These are phyloP conservation scores for Dipus sagitta DNA, from an alignment of 2,797 vertebrate genomes.

Conservation along the genomic window DNA sequence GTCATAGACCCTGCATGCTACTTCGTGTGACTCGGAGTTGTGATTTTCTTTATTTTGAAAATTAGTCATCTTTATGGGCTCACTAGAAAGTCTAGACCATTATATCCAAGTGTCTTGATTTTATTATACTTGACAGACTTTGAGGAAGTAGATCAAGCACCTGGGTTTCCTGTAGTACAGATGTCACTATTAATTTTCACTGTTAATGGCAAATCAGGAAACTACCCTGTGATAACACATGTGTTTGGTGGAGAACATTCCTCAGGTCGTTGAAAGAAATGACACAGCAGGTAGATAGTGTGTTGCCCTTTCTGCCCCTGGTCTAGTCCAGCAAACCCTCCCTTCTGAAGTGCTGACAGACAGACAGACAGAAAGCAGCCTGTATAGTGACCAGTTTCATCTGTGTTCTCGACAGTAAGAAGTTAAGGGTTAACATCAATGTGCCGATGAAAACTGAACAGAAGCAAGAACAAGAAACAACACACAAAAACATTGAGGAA, in stretches of 20 bases:
- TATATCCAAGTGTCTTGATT: neutral
- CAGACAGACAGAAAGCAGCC: neutral
- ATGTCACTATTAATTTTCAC: neutral
- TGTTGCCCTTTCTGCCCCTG: neutral
- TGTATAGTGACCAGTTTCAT: neutral
- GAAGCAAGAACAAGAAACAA: slow-evolving; percentile 99
- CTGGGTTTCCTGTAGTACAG: neutral
- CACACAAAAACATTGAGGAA: slow-evolving; percentile 99
- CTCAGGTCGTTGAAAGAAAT: neutral
- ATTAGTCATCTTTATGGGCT: neutral
- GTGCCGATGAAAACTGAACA: slow-evolving; percentile 99
- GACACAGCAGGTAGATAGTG: neutral
- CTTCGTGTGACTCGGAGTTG: neutral
- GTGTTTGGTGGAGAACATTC: too few relatives aligned
- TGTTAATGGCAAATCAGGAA: neutral
- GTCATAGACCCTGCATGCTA: rapidly evolving
- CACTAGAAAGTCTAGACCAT: rapidly evolving
- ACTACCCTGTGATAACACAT: rapidly evolving
- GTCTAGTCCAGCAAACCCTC: neutral
- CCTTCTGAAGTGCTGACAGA: too few relatives aligned
- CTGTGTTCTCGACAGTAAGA: slow-evolving; percentile 91
- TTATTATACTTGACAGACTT: neutral
- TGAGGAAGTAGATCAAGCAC: neutral
- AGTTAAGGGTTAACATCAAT: slow-evolving; percentile 98
- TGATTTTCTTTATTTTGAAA: neutral